phyloP scores from a whole-genome alignment of 2,888 invertebrate species.

The Caenorhabditis japonica region DNA sequence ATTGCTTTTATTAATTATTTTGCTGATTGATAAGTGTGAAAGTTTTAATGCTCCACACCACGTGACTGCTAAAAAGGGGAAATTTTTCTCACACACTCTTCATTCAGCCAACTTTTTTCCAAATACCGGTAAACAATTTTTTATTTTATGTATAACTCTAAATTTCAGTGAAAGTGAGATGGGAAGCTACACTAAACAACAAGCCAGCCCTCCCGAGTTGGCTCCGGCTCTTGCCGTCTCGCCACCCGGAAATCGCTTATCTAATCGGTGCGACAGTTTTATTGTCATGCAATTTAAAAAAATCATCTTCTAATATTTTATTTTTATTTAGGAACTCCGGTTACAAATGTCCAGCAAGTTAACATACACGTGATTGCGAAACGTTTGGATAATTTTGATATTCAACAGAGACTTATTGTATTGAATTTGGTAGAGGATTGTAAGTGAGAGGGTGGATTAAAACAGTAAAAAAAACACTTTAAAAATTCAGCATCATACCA shows the following conservation, averaged over 20 bases:
- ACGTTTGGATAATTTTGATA: conserved; percentile 70
- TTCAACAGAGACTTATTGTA: conserved; percentile 68
- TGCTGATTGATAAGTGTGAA: no score
- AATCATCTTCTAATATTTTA: conserved; percentile 40
- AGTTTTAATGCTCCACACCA: conserved; percentile 48
- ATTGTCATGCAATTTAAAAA: conserved; percentile 4
- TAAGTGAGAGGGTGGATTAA: conserved; percentile 36
- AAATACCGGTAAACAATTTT: conserved; percentile 62
- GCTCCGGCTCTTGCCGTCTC: conserved; percentile 71
- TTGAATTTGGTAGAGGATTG: conserved; percentile 70
- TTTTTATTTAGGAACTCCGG: conserved; percentile 70
- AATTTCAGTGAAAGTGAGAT: conserved; percentile 73
- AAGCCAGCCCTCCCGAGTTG: conserved; percentile 74
- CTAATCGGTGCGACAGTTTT: conserved; percentile 57
- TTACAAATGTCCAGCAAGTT: conserved; percentile 68
- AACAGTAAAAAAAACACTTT: neutral
- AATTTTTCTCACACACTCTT: conserved; percentile 71
- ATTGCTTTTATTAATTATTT: conserved; percentile 3
- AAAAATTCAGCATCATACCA: conserved; percentile 46
- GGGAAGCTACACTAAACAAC: conserved; percentile 73
- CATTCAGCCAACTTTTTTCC: conserved; percentile 74
- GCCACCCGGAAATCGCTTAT: conserved; percentile 73
- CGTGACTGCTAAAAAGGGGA: conserved; percentile 59
- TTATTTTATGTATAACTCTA: neutral
- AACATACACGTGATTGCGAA: conserved; percentile 74